phyloP scores from a whole-genome alignment of 2,888 invertebrate genomes.

The Lathronympha strigana region DNA sequence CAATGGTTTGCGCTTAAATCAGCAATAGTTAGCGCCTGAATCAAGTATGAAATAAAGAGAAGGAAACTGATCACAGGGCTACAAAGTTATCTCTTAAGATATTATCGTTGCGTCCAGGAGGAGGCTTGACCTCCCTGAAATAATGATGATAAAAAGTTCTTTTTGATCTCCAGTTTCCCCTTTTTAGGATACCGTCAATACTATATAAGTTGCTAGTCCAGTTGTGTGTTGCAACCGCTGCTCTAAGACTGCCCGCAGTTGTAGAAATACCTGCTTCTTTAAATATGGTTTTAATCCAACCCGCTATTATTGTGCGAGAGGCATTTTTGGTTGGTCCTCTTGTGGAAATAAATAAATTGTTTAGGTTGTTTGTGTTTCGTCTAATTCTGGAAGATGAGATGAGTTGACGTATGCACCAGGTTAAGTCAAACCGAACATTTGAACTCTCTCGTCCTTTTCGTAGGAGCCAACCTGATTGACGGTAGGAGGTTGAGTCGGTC shows the following conservation, averaged over 20 bases:
- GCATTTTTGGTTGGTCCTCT: background rate
- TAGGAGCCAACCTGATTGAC: conserved; percentile 9
- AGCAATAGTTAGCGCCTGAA: background rate
- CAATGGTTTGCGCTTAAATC: background rate
- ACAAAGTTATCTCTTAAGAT: background rate
- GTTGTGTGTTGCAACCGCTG: conserved; percentile 5
- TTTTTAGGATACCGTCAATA: background rate
- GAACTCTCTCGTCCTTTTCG: background rate
- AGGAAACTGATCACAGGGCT: background rate
- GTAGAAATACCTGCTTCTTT: conserved; percentile 6
- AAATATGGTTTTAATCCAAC: conserved; percentile 11
- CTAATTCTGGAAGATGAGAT: background rate
- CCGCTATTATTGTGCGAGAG: conserved; percentile 5
- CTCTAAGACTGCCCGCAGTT: conserved; percentile 1
- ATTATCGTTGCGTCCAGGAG: background rate
- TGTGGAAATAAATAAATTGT: background rate
- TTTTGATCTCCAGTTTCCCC: conserved; percentile 7
- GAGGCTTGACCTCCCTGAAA: background rate
- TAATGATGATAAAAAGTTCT: background rate
- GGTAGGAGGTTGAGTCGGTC: background rate
- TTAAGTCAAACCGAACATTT: background rate
- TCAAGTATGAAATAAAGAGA: background rate
- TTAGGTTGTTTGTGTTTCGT: background rate
- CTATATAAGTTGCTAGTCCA: background rate
- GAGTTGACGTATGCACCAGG: background rate